These are phyloP conservation scores for Pyrrhia umbra DNA, from an alignment of 2,888 invertebrate genomes.

Conservation along the genomic window DNA sequence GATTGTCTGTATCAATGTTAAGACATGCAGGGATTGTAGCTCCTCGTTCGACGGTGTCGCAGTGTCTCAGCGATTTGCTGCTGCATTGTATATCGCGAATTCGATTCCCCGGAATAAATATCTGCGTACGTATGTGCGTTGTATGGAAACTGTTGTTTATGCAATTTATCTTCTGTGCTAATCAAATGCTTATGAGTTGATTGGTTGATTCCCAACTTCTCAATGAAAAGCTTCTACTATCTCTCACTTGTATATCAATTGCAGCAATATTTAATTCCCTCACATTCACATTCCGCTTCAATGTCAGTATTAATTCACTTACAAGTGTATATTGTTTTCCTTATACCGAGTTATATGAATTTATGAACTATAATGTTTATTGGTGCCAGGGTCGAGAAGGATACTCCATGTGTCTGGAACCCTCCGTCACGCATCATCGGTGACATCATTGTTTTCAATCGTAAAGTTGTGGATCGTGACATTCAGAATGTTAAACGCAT, in stretches of 20 bases:
- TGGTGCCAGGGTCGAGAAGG: slow-evolving; percentile 46
- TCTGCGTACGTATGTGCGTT: neutral
- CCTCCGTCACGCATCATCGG: neutral
- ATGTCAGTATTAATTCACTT: slow-evolving; percentile 33
- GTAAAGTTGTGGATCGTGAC: slow-evolving; percentile 5
- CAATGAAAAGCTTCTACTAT: slow-evolving; percentile 1
- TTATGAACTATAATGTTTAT: slow-evolving; percentile 46
- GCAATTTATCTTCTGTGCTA: neutral
- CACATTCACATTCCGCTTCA: slow-evolving; percentile 17
- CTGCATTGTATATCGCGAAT: neutral
- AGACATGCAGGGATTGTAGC: neutral
- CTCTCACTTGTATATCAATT: slow-evolving; percentile 4
- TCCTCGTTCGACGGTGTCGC: neutral
- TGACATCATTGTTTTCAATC: slow-evolving; percentile 37
- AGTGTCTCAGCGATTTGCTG: neutral
- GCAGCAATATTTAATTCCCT: slow-evolving; percentile 21
- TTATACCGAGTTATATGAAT: slow-evolving; percentile 24
- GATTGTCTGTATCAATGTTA: neutral
- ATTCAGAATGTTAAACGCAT: slow-evolving; percentile 12
- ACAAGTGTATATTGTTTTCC: slow-evolving; percentile 43
- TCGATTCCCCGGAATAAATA: neutral
- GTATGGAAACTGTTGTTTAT: neutral
- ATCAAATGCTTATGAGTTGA: neutral
- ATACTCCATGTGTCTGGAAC: neutral
- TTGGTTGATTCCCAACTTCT: neutral